Percentiles rank a stretch among this genome's conserved stretches.
These are phyloP conservation scores for Aviceda subcristata DNA, from an alignment of 2,113 vertebrate genomes.

Conservation along the genomic window DNA sequence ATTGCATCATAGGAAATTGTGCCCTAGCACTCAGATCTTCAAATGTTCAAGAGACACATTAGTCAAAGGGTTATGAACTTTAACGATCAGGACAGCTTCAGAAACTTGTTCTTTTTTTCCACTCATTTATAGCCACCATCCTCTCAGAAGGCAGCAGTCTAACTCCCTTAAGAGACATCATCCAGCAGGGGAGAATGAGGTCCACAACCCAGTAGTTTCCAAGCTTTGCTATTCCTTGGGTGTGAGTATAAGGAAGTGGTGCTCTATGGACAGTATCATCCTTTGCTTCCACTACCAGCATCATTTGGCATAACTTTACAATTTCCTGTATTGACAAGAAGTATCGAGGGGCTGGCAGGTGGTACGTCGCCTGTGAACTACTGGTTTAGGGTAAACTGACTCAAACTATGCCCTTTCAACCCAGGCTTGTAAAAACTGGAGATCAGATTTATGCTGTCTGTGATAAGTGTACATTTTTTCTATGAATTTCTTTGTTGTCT, in stretches of 20 bases:
- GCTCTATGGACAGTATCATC: not conserved
- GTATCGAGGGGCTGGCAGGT: not conserved
- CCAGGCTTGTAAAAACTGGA: not conserved
- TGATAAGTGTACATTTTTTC: not conserved
- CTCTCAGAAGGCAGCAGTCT: not conserved
- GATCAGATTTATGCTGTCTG: not conserved
- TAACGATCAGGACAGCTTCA: not conserved
- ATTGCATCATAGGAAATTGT: not conserved
- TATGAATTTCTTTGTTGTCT: not conserved
- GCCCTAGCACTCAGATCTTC: not conserved
- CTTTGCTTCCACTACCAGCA: not conserved
- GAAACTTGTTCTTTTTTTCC: not conserved
- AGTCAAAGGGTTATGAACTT: not conserved
- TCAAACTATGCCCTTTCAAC: not conserved
- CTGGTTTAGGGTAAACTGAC: not conserved
- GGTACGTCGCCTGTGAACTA: not conserved
- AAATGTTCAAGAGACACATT: accelerated
- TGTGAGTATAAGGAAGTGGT: not conserved
- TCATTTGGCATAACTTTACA: not conserved
- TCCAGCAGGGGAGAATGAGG: not conserved
- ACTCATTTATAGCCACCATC: not conserved
- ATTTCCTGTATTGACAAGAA: not conserved
- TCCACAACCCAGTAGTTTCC: not conserved
- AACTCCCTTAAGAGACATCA: not conserved
- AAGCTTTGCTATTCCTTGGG: not conserved